Evolutionary conservation across 2,888 invertebrate species (phyloP).

Genomic region (Melanostoma mellinum): DNA sequence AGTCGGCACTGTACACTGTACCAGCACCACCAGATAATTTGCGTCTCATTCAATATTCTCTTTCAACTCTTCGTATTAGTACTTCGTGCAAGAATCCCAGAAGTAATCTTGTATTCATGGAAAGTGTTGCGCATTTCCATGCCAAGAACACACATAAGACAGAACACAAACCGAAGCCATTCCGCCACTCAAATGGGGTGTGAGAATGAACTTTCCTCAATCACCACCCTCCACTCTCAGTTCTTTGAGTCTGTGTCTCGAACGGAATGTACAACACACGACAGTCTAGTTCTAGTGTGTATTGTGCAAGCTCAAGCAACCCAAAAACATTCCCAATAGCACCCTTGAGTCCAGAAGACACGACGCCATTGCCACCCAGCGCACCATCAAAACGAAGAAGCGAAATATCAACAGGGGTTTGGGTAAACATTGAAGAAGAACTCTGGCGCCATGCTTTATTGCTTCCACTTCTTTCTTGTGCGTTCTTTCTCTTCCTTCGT

Average conservation of each 20-base stretch:
- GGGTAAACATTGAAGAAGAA: slow-evolving; percentile 67
- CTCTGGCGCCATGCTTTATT: slow-evolving; percentile 71
- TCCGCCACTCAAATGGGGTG: slow-evolving; percentile 21
- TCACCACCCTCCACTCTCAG: too few relatives aligned
- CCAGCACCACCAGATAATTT: slow-evolving; percentile 28
- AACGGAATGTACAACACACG: slow-evolving; percentile 44
- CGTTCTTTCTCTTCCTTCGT: slow-evolving; percentile 38
- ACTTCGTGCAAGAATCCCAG: slow-evolving; percentile 63
- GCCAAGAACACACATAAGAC: slow-evolving; percentile 29
- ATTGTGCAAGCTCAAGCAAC: slow-evolving; percentile 51
- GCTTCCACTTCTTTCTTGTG: slow-evolving; percentile 62
- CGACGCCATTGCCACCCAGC: slow-evolving; percentile 45
- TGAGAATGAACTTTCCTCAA: slow-evolving; percentile 18
- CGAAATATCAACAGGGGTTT: slow-evolving; percentile 71
- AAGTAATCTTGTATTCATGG: slow-evolving; percentile 69
- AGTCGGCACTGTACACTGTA: too few relatives aligned
- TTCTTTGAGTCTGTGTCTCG: background rate
- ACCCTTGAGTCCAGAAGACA: slow-evolving; percentile 58
- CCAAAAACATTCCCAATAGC: slow-evolving; percentile 53
- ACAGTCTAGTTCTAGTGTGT: slow-evolving; percentile 36
- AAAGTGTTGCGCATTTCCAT: slow-evolving; percentile 71
- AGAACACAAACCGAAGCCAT: slow-evolving; percentile 8
- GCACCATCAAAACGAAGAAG: slow-evolving; percentile 17
- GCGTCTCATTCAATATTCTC: slow-evolving; percentile 46
- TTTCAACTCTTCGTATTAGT: slow-evolving; percentile 9